phyloP scores from a whole-genome alignment of 2,113 vertebrate genomes.

The Chaetodon trifascialis region DNA sequence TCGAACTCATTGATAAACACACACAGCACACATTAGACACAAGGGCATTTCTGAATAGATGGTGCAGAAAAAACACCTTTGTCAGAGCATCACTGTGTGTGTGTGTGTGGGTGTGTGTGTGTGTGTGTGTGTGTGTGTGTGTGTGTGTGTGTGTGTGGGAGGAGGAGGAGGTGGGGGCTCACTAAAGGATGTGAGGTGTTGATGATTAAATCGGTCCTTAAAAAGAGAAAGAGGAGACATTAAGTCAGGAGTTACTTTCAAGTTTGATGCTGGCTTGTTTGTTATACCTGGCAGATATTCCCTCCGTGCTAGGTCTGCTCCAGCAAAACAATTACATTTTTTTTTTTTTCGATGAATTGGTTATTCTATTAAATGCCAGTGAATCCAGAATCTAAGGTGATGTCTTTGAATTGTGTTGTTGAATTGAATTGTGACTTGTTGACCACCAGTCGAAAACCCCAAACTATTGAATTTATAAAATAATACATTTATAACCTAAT shows the following conservation, averaged over 20 bases:
- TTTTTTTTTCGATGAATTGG: not conserved
- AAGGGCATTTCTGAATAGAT: not conserved
- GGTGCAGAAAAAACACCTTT: not conserved
- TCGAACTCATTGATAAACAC: conserved; percentile 35
- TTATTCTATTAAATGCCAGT: too few species aligned
- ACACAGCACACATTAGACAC: not conserved
- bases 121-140: not conserved
- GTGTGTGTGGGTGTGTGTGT: too few species aligned
- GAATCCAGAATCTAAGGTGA: not conserved
- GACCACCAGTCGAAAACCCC: not conserved
- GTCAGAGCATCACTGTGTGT: not conserved
- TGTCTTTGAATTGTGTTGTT: not conserved
- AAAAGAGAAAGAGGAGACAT: not conserved
- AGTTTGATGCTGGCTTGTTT: not conserved
- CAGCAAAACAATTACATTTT: not conserved
- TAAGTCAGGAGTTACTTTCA: not conserved
- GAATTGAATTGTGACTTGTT: too few species aligned
- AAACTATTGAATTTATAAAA: not conserved
- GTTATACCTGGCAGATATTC: not conserved
- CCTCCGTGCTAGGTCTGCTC: not conserved
- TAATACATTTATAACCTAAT: too few species aligned
- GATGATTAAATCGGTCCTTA: not conserved
- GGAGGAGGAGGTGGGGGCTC: not conserved
- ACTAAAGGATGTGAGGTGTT: not conserved
- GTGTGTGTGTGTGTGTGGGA: not conserved